Evolutionary conservation across 2,113 vertebrate species (phyloP), one percentile per base, ranked within the genome.

Genomic region (Aegotheles bennettii): DNA sequence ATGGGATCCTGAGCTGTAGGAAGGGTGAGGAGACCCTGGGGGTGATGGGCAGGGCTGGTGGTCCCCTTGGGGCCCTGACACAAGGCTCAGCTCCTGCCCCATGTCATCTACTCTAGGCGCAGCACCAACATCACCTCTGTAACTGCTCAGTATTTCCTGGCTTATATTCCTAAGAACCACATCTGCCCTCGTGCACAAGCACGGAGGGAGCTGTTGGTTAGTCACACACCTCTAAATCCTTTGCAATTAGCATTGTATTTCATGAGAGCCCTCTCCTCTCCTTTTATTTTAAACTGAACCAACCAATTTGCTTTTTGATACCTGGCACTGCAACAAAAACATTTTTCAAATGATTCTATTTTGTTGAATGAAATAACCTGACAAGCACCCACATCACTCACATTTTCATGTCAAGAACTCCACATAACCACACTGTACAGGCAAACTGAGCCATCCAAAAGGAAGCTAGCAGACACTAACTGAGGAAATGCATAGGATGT

Each of bases 51-150:
- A 9, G 42, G 35, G 38, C n/a, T 5, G 3, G 8, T 20, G 26
- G 24, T 40, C 5, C 35, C 31, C 57, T 40, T 2, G 3, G 36
- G 11, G 31, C 6, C 24, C 47, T 47, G 26, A 25, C 29, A 47
- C 16, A 35, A 16, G 33, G 57, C 18, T 36, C 35, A 21, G 33
- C 23, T 50, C 45, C 24, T 43, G 4, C 0, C 0, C 28, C 20
- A 6, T 0, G 0, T 6, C n/a, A 28, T 36, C 48, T 56, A 15
- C 51, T 73, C 25, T 17, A 64, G 21, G 64, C 42, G 15, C 29
- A 56, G 54, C 11, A 68, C 53, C 36, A 65, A 6, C 13, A 70
- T 8, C 40, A n/a, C 25, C 28, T 53, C 26, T 35, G 28, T 12
- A 48, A 47, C 31, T 70, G 47, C n/a, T 69, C 43, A 47, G 12